Evolutionary conservation across 2,797 vertebrate species (phyloP).

Genomic region (Gallinago solitaria): DNA sequence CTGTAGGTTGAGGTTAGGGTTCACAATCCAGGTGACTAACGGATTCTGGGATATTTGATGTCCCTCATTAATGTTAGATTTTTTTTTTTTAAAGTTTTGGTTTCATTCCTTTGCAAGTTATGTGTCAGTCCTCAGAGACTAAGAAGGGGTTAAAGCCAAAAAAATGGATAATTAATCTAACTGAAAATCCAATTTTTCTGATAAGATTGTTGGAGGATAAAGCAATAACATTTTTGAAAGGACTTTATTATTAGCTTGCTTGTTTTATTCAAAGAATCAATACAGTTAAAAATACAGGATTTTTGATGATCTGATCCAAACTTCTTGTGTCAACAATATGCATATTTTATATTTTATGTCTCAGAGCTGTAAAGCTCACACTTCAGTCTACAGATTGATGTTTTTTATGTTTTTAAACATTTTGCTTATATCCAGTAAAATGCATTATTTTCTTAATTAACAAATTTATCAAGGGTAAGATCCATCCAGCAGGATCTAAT

Average conservation of each 20-base stretch:
- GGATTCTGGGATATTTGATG: not conserved
- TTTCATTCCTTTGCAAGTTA: not conserved
- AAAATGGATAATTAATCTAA: not conserved
- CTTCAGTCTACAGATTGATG: not conserved
- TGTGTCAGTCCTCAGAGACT: not conserved
- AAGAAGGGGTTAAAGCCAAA: not conserved
- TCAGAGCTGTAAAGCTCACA: not conserved
- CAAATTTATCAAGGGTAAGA: not conserved
- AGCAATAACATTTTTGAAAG: not conserved
- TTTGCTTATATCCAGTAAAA: not conserved
- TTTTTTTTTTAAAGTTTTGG: not conserved
- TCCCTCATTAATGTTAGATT: not conserved
- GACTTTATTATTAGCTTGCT: not conserved
- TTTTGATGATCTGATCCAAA: not conserved
- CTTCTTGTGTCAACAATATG: not conserved
- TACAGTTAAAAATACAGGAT: not conserved
- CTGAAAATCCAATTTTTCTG: not conserved
- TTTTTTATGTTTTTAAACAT: not conserved
- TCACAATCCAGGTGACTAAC: not conserved
- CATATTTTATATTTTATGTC: not conserved
- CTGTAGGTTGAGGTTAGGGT: not conserved
- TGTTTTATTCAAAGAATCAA: not conserved
- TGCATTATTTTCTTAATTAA: not conserved
- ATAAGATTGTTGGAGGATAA: not conserved
- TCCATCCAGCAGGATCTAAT: not conserved